Conservation (phyloP, 2,888 invertebrate genomes). For the Caenorhabditis sp. region DNA sequence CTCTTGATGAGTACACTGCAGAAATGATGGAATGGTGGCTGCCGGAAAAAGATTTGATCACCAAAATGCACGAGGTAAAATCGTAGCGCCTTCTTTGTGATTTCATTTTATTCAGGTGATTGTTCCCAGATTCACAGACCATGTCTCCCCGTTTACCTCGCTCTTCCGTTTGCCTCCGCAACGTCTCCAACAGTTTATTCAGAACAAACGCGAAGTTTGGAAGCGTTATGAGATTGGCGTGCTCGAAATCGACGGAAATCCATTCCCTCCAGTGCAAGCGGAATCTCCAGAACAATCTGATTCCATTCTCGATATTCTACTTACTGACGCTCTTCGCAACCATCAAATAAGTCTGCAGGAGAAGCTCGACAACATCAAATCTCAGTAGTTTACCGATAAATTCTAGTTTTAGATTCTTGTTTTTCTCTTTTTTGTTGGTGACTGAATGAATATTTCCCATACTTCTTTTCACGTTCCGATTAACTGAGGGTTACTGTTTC, state of each 20-base stretch:
- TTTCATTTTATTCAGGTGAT: constrained; percentile 54
- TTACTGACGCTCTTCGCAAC: constrained; percentile 54
- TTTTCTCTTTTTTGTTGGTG: constrained; percentile 25
- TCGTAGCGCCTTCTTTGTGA: no score
- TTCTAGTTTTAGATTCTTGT: constrained; percentile 17
- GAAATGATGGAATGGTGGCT: constrained; percentile 79
- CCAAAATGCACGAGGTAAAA: constrained; percentile 69
- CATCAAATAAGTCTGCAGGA: constrained; percentile 23
- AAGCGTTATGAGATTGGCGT: constrained; percentile 71
- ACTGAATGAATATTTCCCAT: constrained; percentile 1
- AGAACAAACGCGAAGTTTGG: constrained; percentile 66
- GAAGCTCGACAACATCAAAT: not conserved
- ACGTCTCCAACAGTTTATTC: constrained; percentile 65
- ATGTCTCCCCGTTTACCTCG: constrained; percentile 73
- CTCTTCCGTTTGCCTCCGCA: constrained; percentile 72
- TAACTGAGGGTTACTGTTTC: no score
- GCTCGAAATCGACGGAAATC: constrained; percentile 74
- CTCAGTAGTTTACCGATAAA: not conserved
- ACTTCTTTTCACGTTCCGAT: not conserved
- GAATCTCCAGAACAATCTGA: constrained; percentile 17
- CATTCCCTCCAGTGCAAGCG: constrained; percentile 62
- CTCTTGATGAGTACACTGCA: constrained; percentile 73
- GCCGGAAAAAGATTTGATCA: constrained; percentile 69
- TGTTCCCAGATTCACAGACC: constrained; percentile 59
- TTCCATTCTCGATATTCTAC: constrained; percentile 49